phyloP scores from a whole-genome alignment of 1,140 invertebrate genomes.

The Ceratosolen fusciceps region DNA sequence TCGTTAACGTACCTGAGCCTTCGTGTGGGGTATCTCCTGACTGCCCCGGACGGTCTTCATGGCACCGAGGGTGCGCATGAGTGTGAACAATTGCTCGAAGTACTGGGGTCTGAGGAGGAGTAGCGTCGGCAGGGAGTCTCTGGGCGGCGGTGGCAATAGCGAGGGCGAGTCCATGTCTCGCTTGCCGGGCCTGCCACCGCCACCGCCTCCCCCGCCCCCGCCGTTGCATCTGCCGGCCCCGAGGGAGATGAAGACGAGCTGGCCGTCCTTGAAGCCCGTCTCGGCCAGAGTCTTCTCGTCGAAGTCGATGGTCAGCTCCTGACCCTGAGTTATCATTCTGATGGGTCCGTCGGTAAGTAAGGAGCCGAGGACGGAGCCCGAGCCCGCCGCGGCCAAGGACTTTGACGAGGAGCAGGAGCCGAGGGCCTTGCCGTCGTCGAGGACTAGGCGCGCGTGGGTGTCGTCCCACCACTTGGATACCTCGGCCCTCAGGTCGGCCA shows the following conservation, averaged over 20 bases:
- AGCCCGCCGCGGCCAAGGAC: conserved; percentile 45
- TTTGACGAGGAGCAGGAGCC: conserved; percentile 43
- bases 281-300: conserved; percentile 92
- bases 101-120: conserved; percentile 87
- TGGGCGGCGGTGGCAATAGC: conserved; percentile 82
- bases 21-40: conserved; percentile 87
- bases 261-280: conserved; percentile 91
- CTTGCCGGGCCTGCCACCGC: conserved; percentile 74
- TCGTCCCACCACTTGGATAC: conserved; percentile 93
- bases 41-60: conserved; percentile 83
- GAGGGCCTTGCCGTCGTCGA: conserved; percentile 13
- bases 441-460: conserved; percentile 58
- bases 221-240: conserved; percentile 82
- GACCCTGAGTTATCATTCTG: conserved; percentile 92
- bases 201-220: conserved; percentile 82
- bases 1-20: conserved; percentile 75
- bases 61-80: conserved; percentile 90
- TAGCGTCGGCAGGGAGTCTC: conserved; percentile 87
- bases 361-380: conserved; percentile 73
- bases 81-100: conserved; percentile 90
- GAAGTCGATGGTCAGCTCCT: conserved; percentile 92
- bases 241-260: conserved; percentile 91
- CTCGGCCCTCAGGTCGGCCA: conserved; percentile 92
- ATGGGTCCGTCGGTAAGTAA: conserved; percentile 85
- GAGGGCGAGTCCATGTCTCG: conserved; percentile 83